These are phyloP conservation scores for Capricornis sumatraensis DNA, from an alignment of 2,113 vertebrate species.

Conservation along the genomic window DNA sequence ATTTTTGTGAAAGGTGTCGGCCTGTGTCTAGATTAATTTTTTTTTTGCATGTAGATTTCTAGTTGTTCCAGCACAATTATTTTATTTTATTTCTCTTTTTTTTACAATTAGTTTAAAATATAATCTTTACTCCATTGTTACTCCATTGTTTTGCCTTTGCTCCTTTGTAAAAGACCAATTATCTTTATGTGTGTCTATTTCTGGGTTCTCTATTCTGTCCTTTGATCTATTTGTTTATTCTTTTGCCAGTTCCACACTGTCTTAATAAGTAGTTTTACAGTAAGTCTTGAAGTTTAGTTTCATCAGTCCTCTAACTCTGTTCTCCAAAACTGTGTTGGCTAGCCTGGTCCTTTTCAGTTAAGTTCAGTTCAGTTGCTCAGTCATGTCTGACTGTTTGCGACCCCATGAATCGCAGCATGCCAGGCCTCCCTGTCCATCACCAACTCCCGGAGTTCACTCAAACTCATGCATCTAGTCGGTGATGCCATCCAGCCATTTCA, in stretches of 20 bases:
- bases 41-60: background rate
- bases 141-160: background rate
- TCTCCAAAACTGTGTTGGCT: background rate
- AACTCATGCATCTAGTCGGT: fast-evolving
- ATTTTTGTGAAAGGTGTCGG: background rate
- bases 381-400: fast-evolving
- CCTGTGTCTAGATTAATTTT: background rate
- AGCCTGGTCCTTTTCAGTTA: background rate
- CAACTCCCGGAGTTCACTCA: no score
- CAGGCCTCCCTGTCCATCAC: no score
- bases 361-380: no score
- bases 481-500: no score
- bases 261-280: background rate
- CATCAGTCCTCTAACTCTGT: background rate
- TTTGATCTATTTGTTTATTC: background rate
- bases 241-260: background rate
- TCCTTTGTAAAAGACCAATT: background rate
- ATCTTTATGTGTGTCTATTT: background rate
- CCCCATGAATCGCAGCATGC: fast-evolving
- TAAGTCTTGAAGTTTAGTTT: background rate
- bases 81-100: background rate
- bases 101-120: background rate
- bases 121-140: background rate
- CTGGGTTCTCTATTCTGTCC: background rate
- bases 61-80: background rate